Conservation (phyloP, 2,797 vertebrate species). For the Thalassophryne amazonica region DNA sequence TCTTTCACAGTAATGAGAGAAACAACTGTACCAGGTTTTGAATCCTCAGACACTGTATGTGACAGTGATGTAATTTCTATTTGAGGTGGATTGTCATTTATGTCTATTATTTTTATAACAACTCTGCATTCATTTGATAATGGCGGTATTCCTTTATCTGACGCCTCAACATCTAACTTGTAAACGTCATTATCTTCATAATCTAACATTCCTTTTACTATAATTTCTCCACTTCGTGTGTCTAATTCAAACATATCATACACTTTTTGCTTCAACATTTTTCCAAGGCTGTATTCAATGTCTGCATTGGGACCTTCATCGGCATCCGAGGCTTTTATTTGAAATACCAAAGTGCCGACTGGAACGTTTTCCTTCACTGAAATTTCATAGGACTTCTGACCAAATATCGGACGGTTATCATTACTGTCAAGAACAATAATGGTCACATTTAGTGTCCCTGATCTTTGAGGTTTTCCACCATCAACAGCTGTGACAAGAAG, state of each 20-base stretch:
- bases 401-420: constrained; percentile 58
- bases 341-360: constrained; percentile 6
- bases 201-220: constrained; percentile 47
- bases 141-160: constrained; percentile 61
- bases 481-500: constrained; percentile 55
- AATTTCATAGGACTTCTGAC: constrained; percentile 48
- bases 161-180: constrained; percentile 55
- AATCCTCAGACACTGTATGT: constrained; percentile 49
- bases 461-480: constrained; percentile 62
- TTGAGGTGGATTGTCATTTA: constrained; percentile 66
- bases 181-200: constrained; percentile 59
- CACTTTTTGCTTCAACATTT: constrained; percentile 19
- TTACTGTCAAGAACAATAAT: constrained; percentile 58
- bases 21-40: constrained; percentile 52
- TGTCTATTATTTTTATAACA: constrained; percentile 54
- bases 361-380: constrained; percentile 48
- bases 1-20: constrained; percentile 45
- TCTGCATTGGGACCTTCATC: constrained; percentile 56
- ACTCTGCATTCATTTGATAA: constrained; percentile 48
- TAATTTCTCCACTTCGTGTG: constrained; percentile 46
- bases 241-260: constrained; percentile 56
- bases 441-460: constrained; percentile 38
- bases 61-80: constrained; percentile 64
- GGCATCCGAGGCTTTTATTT: constrained; percentile 57
- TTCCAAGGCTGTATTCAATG: constrained; percentile 54